Evolutionary conservation across 2,888 invertebrate genomes (phyloP).

Genomic region (Pandemis heparana): DNA sequence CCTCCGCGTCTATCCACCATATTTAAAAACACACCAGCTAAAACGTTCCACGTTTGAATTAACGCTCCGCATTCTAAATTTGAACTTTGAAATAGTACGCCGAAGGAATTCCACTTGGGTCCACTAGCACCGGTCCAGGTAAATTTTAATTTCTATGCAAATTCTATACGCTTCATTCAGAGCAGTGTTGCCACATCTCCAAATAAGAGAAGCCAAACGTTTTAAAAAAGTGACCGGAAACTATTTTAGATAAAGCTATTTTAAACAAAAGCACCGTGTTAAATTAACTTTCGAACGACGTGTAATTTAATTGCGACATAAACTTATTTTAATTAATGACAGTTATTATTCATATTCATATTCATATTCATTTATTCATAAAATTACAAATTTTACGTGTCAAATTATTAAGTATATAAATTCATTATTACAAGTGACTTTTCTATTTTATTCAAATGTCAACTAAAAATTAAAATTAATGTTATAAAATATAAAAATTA

Average conservation of each 20-base stretch:
- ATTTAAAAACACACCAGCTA: slow-evolving; percentile 22
- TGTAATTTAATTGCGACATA: no score
- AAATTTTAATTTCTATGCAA: slow-evolving; percentile 86
- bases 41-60: slow-evolving; percentile 31
- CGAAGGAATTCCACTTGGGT: slow-evolving; percentile 74
- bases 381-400: no score
- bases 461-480: no score
- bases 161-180: slow-evolving; percentile 72
- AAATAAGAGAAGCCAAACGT: neutral
- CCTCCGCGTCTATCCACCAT: neutral
- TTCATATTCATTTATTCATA: no score
- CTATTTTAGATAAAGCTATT: neutral
- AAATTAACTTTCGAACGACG: no score
- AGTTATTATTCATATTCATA: no score
- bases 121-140: slow-evolving; percentile 78
- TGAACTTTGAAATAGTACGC: slow-evolving; percentile 51
- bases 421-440: no score
- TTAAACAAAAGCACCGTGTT: neutral
- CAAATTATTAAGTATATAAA: no score
- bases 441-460: no score
- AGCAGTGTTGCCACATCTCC: neutral
- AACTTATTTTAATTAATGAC: no score
- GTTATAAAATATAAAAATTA: no score
- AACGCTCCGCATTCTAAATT: slow-evolving; percentile 57
- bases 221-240: neutral